Evolutionary conservation across 2,113 vertebrate genomes (phyloP).

Genomic region (Numida meleagris): DNA sequence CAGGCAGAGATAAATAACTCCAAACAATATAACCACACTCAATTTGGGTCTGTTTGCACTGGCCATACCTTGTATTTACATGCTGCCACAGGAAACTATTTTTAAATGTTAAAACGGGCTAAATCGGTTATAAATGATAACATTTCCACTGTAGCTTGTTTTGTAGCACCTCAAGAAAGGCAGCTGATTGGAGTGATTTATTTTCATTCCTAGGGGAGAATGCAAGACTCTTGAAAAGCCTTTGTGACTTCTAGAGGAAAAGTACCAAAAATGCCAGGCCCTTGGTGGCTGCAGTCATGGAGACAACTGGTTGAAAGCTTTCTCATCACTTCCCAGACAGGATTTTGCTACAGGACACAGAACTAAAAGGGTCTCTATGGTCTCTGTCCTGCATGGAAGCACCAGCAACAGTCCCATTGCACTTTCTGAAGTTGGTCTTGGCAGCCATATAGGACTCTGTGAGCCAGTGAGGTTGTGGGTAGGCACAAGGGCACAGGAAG

Average conservation of each 20-base stretch:
- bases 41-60: background rate
- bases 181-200: conserved; percentile 33
- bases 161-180: conserved; percentile 23
- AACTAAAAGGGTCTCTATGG: background rate
- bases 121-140: conserved; percentile 49
- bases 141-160: conserved; percentile 23
- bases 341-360: background rate
- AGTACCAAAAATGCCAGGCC: background rate
- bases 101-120: conserved; percentile 29
- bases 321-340: background rate
- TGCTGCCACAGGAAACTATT: background rate
- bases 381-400: background rate
- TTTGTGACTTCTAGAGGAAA: conserved; percentile 14
- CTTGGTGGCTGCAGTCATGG: background rate
- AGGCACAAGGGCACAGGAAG: background rate
- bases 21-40: background rate
- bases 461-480: background rate
- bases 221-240: background rate
- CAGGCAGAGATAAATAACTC: conserved; percentile 28
- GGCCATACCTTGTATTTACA: background rate
- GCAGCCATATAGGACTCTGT: rapidly evolving
- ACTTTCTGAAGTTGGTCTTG: background rate
- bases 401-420: background rate
- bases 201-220: conserved; percentile 9
- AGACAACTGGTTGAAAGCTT: conserved; percentile 9